Conservation (phyloP, 2,113 vertebrate species). For the Xiphorhynchus elegans region DNA sequence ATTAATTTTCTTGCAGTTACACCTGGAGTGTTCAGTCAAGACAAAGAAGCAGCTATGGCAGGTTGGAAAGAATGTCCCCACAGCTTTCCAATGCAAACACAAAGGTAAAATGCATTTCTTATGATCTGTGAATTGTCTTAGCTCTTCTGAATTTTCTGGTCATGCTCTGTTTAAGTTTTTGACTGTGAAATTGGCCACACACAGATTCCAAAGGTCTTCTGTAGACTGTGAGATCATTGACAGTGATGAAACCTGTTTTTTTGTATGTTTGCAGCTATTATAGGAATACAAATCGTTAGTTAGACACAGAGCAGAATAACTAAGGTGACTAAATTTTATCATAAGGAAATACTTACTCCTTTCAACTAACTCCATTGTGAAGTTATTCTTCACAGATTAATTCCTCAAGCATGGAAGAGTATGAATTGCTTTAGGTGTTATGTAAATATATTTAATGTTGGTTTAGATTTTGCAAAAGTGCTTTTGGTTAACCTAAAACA, state of each 20-base stretch:
- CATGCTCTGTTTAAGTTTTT: not conserved
- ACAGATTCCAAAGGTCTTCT: not conserved
- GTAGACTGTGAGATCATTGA: not conserved
- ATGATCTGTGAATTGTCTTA: not conserved
- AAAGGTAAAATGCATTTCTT: not conserved
- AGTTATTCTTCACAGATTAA: not conserved
- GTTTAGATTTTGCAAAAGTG: not conserved
- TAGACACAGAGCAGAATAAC: not conserved
- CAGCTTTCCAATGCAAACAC: not conserved
- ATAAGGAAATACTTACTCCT: not conserved
- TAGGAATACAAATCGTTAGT: not conserved
- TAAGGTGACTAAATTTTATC: not conserved
- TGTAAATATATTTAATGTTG: not conserved
- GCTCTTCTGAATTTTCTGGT: not conserved
- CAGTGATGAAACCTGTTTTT: accelerated
- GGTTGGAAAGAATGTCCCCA: not conserved
- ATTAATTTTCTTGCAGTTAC: not conserved
- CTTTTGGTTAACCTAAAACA: not conserved
- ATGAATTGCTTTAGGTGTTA: not conserved
- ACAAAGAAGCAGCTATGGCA: not conserved
- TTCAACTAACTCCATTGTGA: not conserved
- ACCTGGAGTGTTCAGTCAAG: not conserved
- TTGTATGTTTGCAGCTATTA: not conserved
- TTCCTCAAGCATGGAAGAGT: not conserved
- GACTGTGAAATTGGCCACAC: accelerated